These are phyloP conservation scores for Ophion costatus DNA, from an alignment of 2,888 invertebrate genomes.

Conservation along the genomic window DNA sequence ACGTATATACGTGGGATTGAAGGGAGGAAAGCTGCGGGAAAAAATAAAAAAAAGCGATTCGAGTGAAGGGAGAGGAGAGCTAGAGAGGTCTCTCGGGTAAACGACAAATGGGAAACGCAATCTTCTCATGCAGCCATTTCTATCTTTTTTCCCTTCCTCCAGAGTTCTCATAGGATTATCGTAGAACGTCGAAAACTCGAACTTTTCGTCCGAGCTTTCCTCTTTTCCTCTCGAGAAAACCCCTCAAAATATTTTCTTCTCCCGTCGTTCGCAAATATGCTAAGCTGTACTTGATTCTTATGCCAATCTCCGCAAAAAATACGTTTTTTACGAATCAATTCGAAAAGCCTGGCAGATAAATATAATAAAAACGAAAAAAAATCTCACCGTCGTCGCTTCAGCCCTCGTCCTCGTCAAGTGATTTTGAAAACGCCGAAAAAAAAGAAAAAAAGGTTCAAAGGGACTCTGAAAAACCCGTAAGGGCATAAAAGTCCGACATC, in stretches of 20 bases:
- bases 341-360: background rate
- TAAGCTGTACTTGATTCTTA: background rate
- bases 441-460: too few relatives aligned
- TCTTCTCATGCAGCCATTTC: constrained; percentile 47
- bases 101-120: constrained; percentile 60
- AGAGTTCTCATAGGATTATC: constrained; percentile 55
- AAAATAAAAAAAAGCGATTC: constrained; percentile 1
- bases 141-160: background rate
- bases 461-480: too few relatives aligned
- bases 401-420: too few relatives aligned
- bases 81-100: constrained; percentile 48
- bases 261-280: background rate
- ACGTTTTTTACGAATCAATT: too few relatives aligned
- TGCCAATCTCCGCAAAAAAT: background rate
- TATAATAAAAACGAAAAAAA: background rate
- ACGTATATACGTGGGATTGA: constrained; percentile 5
- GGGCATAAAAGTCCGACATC: too few relatives aligned
- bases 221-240: background rate
- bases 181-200: constrained; percentile 32
- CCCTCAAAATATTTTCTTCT: background rate
- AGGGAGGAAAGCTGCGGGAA: constrained; percentile 11
- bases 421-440: too few relatives aligned
- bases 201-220: constrained; percentile 24
- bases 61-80: background rate
- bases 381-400: too few relatives aligned